phyloP scores from a whole-genome alignment of 2,113 vertebrate species.

The Oenanthe melanoleuca region DNA sequence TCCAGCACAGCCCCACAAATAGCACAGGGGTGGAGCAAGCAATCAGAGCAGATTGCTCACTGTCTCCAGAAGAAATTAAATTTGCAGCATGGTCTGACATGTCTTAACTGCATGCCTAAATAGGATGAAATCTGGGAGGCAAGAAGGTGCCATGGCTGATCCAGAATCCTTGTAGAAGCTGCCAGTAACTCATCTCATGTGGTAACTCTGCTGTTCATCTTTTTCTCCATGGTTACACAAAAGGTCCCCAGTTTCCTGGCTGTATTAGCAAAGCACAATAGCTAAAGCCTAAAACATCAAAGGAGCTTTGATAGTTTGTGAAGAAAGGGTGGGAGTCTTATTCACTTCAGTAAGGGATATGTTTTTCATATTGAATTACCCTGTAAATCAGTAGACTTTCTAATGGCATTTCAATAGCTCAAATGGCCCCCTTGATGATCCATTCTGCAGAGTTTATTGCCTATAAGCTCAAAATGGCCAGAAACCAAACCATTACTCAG shows the following conservation, averaged over 20 bases:
- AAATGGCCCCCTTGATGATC: not conserved
- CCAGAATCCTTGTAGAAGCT: not conserved
- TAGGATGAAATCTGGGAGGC: not conserved
- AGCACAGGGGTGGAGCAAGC: not conserved
- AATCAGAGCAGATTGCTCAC: not conserved
- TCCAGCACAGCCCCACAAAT: not conserved
- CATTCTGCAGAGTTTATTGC: constrained; percentile 25
- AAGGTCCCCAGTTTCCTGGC: not conserved
- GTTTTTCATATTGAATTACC: constrained; percentile 46
- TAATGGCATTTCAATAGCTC: constrained; percentile 50
- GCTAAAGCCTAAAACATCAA: constrained; percentile 34
- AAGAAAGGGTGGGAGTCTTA: constrained; percentile 37
- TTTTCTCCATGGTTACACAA: constrained; percentile 38
- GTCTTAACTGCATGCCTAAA: not conserved
- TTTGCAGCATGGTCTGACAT: not conserved
- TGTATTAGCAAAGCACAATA: constrained; percentile 35
- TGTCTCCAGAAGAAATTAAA: constrained; percentile 4
- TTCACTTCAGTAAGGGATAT: constrained; percentile 28
- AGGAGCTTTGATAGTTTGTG: constrained; percentile 12
- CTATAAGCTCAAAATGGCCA: constrained; percentile 29
- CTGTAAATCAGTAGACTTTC: constrained; percentile 41
- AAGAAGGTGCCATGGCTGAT: not conserved
- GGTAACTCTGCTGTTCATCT: not conserved
- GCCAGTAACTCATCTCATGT: not conserved
- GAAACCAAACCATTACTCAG: constrained; percentile 32